phyloP scores from a whole-genome alignment of 2,113 vertebrate species.

The Odocoileus virginianus region DNA sequence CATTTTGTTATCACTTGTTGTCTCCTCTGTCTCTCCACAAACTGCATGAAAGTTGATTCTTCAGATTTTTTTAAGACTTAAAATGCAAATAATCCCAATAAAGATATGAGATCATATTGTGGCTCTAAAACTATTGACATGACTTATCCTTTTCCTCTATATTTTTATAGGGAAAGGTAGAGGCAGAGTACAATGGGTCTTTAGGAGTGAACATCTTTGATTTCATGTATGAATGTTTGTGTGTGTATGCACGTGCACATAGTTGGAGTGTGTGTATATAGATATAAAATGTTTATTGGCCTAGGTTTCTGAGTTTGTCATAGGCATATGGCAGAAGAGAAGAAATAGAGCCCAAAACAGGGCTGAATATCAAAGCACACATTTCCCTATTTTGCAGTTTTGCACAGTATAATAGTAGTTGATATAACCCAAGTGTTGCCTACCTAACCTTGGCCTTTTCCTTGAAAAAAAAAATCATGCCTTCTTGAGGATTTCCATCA shows the following conservation, averaged over 20 bases:
- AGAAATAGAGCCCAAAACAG: neutral
- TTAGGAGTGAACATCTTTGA: neutral
- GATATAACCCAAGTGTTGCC: neutral
- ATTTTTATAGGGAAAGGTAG: neutral
- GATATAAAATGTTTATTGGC: neutral
- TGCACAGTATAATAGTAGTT: neutral
- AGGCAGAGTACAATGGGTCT: neutral
- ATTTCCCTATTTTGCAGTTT: constrained; percentile 10
- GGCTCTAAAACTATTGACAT: neutral
- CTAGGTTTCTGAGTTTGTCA: neutral
- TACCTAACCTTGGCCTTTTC: constrained; percentile 27
- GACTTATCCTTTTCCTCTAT: neutral
- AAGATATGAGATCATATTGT: neutral
- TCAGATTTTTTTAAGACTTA: neutral
- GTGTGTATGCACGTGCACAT: neutral
- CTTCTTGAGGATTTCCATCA: constrained; percentile 47
- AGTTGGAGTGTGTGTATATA: neutral
- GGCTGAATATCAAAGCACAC: neutral
- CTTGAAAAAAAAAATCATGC: constrained; percentile 14
- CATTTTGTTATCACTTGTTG: neutral
- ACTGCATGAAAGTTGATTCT: neutral
- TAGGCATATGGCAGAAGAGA: neutral
- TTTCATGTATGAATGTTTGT: neutral
- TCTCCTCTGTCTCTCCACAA: neutral
- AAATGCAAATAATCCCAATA: neutral